phyloP scores from a whole-genome alignment of 1,140 invertebrate species.

The Sycophaga agraensis region DNA sequence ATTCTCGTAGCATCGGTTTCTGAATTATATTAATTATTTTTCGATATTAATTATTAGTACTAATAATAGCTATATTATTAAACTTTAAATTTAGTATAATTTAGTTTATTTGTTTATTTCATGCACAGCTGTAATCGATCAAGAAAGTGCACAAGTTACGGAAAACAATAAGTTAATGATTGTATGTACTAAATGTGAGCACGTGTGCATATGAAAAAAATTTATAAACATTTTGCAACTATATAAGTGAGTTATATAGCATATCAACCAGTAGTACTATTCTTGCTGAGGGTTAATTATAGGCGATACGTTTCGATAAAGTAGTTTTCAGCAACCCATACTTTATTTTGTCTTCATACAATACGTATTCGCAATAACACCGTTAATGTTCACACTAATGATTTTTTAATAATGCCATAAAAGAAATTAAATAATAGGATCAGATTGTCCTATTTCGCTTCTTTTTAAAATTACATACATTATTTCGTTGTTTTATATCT shows the following conservation, averaged over 20 bases:
- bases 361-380: constrained; percentile 35
- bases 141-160: constrained; percentile 8
- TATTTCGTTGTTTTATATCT: constrained; percentile 18
- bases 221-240: neutral
- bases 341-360: constrained; percentile 51
- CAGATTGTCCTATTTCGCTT: neutral
- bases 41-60: neutral
- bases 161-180: constrained; percentile 6
- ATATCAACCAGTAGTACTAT: constrained; percentile 31
- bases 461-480: constrained; percentile 4
- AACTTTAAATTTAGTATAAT: neutral
- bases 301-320: constrained; percentile 39
- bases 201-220: constrained; percentile 1
- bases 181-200: neutral
- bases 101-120: neutral
- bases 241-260: constrained; percentile 8
- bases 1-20: neutral
- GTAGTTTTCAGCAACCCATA: constrained; percentile 42
- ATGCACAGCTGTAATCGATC: constrained; percentile 28
- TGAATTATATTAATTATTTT: too few species aligned
- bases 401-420: constrained; percentile 2
- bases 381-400: constrained; percentile 6
- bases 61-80: neutral
- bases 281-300: constrained; percentile 38
- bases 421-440: neutral